Base-by-base conservation (phyloP, 92 coral and sea anemone species). In the Porites evermanni region DNA sequence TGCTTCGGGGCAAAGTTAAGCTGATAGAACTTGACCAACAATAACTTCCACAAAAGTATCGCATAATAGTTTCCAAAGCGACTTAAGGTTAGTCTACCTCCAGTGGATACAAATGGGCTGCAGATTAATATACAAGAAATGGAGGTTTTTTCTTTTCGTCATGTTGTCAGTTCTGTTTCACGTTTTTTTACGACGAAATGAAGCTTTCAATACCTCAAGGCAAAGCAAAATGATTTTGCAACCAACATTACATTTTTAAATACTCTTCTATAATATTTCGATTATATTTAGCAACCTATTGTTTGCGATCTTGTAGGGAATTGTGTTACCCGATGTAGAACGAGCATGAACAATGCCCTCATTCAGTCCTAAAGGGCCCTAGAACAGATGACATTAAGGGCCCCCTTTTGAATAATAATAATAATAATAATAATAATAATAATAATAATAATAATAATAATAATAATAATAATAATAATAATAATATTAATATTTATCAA, bases 121-220 rank as follows among this genome's bases (percentile, higher is more conserved):
- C 56, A 61, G 21, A 64, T 47, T 11, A 78, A 78, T 53, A 78
- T 29, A 19, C 82, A 78, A n/a, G 82, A 50, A 14, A 9, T 18
- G 29, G 82, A 32, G 5, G 5, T 38, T 63, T 64, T 78, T 78
- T 78, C 12, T 64, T 76, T 63, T 78, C 82, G 64, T 78, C 82
- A 78, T 78, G 4, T 44, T 59, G n/a, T 64, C 12, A 50, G 38
- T 53, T 64, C 3, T 19, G 32, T 53, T 7, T 78, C 5, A 67
- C 10, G 12, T 11, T 56, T 26, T 29, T 56, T 61, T 64, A 3
- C 56, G 58, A 78, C 2, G 29, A 64, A 32, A 32, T 17, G 17
- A 23, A 16, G 54, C 19, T 69, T 58, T 18, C 5, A 81, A 47
- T 3, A 5, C 29, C 54, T 32, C 6, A 56, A 67, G 67, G 38